Percentiles rank a stretch among this genome's conserved stretches.
Conservation (phyloP, 2,888 invertebrate species). For the Rhagonycha fulva region DNA sequence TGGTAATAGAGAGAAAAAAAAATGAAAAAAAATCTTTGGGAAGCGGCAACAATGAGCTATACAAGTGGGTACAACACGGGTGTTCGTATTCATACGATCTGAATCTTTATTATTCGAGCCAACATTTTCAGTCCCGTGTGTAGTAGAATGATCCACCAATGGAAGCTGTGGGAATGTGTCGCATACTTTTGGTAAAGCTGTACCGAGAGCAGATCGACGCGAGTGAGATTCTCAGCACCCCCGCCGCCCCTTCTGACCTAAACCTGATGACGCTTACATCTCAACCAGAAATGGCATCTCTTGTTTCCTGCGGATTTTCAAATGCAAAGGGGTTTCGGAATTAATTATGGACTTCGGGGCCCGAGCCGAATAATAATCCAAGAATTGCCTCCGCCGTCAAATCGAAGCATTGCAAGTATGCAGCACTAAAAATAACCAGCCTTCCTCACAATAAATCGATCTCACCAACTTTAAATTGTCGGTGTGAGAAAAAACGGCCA, state of each 20-base stretch:
- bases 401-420: neutral
- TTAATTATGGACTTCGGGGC: neutral
- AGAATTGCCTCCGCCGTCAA: neutral
- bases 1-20: neutral
- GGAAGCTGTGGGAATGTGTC: slow-evolving; percentile 47
- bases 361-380: neutral
- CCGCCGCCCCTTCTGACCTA: slow-evolving; percentile 29
- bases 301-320: slow-evolving; percentile 28
- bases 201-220: slow-evolving; percentile 47
- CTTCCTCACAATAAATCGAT: neutral
- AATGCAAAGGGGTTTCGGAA: neutral
- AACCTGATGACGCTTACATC: slow-evolving; percentile 43
- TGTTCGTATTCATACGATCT: slow-evolving; percentile 29
- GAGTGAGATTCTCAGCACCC: slow-evolving; percentile 46
- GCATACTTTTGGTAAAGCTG: slow-evolving; percentile 47
- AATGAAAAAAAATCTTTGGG: slow-evolving; percentile 8
- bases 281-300: slow-evolving; percentile 42
- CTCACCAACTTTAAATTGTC: neutral
- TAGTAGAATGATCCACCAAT: slow-evolving; percentile 42
- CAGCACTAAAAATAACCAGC: neutral
- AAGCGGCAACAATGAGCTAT: slow-evolving; percentile 20
- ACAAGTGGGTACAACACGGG: slow-evolving; percentile 10
- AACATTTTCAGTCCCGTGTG: slow-evolving; percentile 49
- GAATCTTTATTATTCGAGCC: slow-evolving; percentile 39
- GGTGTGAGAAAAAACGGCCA: neutral